Base-by-base conservation (phyloP, 2,113 vertebrate species). In the Syngnathoides biaculeatus region DNA sequence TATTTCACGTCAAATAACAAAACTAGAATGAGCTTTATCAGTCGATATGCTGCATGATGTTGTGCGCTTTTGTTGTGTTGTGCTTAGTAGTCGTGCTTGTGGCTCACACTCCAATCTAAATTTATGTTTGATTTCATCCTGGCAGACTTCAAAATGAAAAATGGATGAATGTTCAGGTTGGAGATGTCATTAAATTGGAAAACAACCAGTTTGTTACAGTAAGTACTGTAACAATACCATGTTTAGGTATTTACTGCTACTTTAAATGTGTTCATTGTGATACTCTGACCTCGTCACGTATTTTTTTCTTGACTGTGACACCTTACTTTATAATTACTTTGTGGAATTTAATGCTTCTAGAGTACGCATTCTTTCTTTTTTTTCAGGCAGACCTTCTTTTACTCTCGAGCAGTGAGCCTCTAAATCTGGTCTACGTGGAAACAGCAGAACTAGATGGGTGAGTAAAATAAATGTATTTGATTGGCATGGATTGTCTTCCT, bases 141-240 rank as follows among this genome's bases (percentile, higher is more conserved):
- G 48, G 20, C 83, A 99, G 97, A 78, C 68, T 98, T 50, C 89
- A 81, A 65, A 91, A 85, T n/a, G 93, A 96, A 70, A 96, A 94
- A 88, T 98, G 96, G 97, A 95, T 93, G 95, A 93, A 96, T 52
- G 90, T 99, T 66, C 93, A 95, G 85, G 97, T 98, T 35, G 97
- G 97, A 20, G 95, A 98, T 81, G 94, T 98, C 75, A 91, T 98
- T 81, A 96, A 94, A 82, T 84, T 99, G 86, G 90, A 94, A 85
- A 98, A 94, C 71, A 94, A 98, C 67, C 90, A 95, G 80, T 93
- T 93, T 84, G 95, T 98, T 48, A 95, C 94, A 5, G 97, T 98
- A 69, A 93, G 94, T 85, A 20, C 30, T 1, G 15, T 27, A 8
- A 65, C 22, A 53, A 45, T 35, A 38, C 38, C 30, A 6, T 22